phyloP scores from a whole-genome alignment of 2,113 vertebrate genomes.

The Willisornis vidua region DNA sequence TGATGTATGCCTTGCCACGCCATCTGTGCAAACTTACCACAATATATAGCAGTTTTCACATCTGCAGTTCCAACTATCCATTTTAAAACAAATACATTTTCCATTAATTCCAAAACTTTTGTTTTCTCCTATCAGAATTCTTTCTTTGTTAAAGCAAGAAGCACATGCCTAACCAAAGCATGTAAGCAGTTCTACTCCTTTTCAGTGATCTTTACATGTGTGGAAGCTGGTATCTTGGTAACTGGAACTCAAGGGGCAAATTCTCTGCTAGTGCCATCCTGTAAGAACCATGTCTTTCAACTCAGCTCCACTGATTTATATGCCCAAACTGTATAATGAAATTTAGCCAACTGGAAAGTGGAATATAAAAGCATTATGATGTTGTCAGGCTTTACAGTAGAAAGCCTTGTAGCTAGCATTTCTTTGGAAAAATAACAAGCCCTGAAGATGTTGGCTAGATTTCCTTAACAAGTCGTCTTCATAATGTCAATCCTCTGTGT shows the following conservation, averaged over 20 bases:
- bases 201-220: background rate
- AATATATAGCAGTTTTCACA: background rate
- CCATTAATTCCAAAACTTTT: background rate
- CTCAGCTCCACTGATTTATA: conserved; percentile 49
- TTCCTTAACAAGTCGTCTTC: conserved; percentile 21
- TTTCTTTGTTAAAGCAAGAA: background rate
- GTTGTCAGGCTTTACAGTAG: conserved; percentile 35
- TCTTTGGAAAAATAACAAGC: conserved; percentile 58
- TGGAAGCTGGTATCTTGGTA: conserved; percentile 23
- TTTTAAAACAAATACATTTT: background rate
- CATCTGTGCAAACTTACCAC: background rate
- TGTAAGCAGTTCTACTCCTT: background rate
- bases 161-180: background rate
- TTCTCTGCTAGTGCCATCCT: background rate
- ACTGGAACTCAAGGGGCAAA: conserved; percentile 21
- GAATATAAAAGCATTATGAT: conserved; percentile 53
- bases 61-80: background rate
- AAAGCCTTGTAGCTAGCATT: conserved; percentile 26
- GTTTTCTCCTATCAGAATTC: background rate
- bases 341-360: conserved; percentile 45
- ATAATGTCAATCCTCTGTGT: background rate
- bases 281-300: background rate
- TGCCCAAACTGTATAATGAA: conserved; percentile 14
- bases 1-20: background rate
- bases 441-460: conserved; percentile 23